A percentile compares a stretch with the other conserved stretches of the same genome.
phyloP scores from a whole-genome alignment of 1,140 invertebrate species.

The Acromyrmex heyeri region DNA sequence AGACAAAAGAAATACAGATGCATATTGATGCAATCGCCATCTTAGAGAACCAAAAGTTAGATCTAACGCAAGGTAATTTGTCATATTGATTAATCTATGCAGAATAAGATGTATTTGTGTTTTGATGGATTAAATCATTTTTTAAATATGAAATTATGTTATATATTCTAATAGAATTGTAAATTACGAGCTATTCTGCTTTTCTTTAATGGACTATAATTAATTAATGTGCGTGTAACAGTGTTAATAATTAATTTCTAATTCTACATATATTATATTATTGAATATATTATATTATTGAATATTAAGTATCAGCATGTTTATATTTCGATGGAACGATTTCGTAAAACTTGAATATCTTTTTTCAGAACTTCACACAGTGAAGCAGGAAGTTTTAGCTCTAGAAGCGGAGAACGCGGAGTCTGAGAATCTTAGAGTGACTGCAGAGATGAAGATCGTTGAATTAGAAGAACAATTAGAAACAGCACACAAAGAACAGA shows the following conservation, averaged over 20 bases:
- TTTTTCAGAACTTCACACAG: slow-evolving; percentile 87
- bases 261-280: slow-evolving; percentile 11
- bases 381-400: slow-evolving; percentile 88
- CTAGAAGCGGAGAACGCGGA: slow-evolving; percentile 89
- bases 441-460: slow-evolving; percentile 91
- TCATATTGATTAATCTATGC: slow-evolving; percentile 29
- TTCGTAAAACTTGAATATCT: not conserved
- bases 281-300: slow-evolving; percentile 5
- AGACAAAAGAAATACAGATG: slow-evolving; percentile 85
- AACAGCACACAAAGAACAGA: slow-evolving; percentile 74
- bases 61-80: slow-evolving; percentile 88
- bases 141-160: slow-evolving; percentile 31
- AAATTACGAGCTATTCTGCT: not conserved
- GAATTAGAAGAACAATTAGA: slow-evolving; percentile 91
- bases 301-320: slow-evolving; percentile 11
- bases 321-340: not conserved
- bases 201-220: not conserved
- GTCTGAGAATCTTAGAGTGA: slow-evolving; percentile 88
- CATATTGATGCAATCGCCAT: slow-evolving; percentile 88
- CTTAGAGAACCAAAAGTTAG: slow-evolving; percentile 90
- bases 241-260: slow-evolving; percentile 19
- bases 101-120: slow-evolving; percentile 12
- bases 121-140: slow-evolving; percentile 3
- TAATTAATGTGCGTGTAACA: not conserved
- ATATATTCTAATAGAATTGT: slow-evolving; percentile 12